Base-by-base conservation (phyloP, 2,113 vertebrate genomes). In the Anseranas semipalmata region DNA sequence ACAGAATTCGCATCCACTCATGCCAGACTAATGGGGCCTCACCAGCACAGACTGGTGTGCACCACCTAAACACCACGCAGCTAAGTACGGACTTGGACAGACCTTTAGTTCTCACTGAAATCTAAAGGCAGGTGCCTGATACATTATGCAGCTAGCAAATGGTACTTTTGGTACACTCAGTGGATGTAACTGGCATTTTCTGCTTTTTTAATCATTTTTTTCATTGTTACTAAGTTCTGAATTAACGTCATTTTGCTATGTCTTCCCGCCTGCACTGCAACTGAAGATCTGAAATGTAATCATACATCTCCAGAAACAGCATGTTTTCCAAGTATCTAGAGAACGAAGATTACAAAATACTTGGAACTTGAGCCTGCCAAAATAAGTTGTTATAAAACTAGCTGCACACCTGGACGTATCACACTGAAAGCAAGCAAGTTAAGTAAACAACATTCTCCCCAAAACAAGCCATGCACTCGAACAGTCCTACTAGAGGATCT, bases 261-360 rank as follows among this genome's bases (percentile, higher is more conserved):
- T 58, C 58, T 60, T 65, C 9, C 9, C 13, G 58, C 60, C 39
- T 78, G 68, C 79, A 88, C 39, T 1, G 3, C 43, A 93, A 63
- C 30, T 46, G 46, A n/a, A 45, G 55, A 80, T 27, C 59, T 77
- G 37, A 43, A 25, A 45, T 1, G 2, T 37, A 70, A 86, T 19
- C 22, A 7, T 33, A 32, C 33, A 55, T 75, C 60, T 86, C 87
- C 92, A 93, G 68, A 91, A 96, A 77, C 59, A 65, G 9, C 71
- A 82, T 39, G 68, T 86, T 95, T 92, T 67, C 68, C 32, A 81
- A 35, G 35, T 80, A 75, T 25, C 83, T 68, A 84, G 33, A 85
- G 75, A 95, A 89, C 11, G 24, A 89, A 87, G 52, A 96, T 93
- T 97, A 76, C 87, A 75, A 91, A 96, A 97, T 46, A 82, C 53